Percentiles rank a stretch among this genome's conserved stretches.
Evolutionary conservation across 2,113 vertebrate species (phyloP).

Genomic region (Eulemur macaco): DNA sequence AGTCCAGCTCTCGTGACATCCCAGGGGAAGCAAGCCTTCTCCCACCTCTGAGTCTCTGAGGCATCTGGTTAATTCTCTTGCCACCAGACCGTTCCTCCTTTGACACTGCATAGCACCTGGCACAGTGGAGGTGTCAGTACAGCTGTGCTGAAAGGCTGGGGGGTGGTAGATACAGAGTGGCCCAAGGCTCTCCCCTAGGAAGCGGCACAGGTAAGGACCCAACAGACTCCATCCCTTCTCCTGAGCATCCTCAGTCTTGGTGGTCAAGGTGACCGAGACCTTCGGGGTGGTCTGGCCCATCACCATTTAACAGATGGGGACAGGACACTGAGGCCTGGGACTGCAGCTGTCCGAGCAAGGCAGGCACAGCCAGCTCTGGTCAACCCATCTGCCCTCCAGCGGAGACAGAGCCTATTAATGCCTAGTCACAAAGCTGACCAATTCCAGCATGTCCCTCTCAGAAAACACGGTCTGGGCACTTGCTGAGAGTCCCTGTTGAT

Average conservation of each 20-base stretch:
- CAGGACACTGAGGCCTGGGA: not conserved
- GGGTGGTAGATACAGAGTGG: not conserved
- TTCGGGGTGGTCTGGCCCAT: not conserved
- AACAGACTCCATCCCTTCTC: not conserved
- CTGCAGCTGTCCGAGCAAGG: not conserved
- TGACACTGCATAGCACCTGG: not conserved
- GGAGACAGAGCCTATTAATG: not conserved
- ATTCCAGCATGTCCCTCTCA: not conserved
- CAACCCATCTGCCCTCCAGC: not conserved
- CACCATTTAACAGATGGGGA: not conserved
- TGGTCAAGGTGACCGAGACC: not conserved
- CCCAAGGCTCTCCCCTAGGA: not conserved
- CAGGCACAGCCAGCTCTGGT: not conserved
- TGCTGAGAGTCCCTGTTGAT: constrained; percentile 64
- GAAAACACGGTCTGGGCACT: constrained; percentile 56
- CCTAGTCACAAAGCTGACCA: not conserved
- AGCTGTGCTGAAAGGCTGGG: not conserved
- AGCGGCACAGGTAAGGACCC: not conserved
- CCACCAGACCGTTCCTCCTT: not conserved
- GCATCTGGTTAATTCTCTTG: not conserved
- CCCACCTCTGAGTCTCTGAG: not conserved
- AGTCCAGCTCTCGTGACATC: not conserved
- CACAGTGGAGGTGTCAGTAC: not conserved
- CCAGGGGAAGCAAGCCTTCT: not conserved
- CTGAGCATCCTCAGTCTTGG: no score